phyloP scores from a whole-genome alignment of 1,140 invertebrate genomes.

The Pristionchus pacificus region DNA sequence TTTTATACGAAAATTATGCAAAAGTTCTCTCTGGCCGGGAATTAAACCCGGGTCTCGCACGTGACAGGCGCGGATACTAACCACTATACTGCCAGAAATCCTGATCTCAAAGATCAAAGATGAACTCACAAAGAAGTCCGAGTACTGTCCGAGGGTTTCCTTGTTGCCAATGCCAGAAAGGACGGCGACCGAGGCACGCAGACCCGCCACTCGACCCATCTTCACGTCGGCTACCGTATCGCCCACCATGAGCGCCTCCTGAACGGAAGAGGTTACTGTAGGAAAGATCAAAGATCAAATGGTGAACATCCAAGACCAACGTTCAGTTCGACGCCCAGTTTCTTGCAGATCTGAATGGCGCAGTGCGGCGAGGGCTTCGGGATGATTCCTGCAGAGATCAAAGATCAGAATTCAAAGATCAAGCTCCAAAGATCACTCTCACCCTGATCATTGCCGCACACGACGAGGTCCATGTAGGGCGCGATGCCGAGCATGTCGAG shows the following conservation, averaged over 20 bases:
- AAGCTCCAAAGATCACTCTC: too few relatives aligned
- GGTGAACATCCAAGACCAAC: not conserved
- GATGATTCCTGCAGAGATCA: conserved; percentile 11
- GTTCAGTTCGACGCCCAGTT: conserved; percentile 15
- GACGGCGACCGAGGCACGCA: conserved; percentile 24
- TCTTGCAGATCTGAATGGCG: conserved; percentile 32
- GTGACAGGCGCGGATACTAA: too few relatives aligned
- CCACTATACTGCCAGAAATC: too few relatives aligned
- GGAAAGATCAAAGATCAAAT: not conserved
- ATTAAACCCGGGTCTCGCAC: too few relatives aligned
- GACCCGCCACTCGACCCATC: conserved; percentile 31
- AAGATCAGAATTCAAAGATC: not conserved
- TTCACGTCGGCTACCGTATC: conserved; percentile 33
- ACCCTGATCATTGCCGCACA: conserved; percentile 29
- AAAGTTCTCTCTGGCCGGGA: too few relatives aligned
- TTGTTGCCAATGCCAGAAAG: conserved; percentile 25
- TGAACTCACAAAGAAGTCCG: conserved; percentile 30
- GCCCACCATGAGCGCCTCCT: conserved; percentile 32
- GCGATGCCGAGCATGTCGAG: conserved; percentile 20
- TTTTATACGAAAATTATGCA: too few relatives aligned
- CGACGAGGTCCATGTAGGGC: conserved; percentile 17
- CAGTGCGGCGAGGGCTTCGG: conserved; percentile 32
- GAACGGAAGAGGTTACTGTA: conserved; percentile 7
- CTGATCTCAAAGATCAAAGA: not conserved
- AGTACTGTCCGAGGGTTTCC: conserved; percentile 21